Percentiles rank a stretch among this genome's conserved stretches.
Evolutionary conservation across 2,797 vertebrate species (phyloP).

Genomic region (Rhincodon typus): DNA sequence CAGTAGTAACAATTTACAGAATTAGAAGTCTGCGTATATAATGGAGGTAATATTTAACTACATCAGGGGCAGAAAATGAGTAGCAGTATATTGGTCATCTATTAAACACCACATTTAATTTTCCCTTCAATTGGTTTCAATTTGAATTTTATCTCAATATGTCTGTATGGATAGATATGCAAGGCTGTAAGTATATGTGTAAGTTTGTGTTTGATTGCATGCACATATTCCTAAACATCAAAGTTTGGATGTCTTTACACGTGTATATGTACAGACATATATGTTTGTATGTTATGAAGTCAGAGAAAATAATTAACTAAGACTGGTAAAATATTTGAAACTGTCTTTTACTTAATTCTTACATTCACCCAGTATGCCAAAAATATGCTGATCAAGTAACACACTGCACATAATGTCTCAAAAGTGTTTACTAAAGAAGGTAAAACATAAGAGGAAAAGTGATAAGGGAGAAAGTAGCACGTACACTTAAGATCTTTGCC

Average conservation of each 20-base stretch:
- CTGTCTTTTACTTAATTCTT: not conserved
- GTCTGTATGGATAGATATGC: not conserved
- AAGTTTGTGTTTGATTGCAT: not conserved
- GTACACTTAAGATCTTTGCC: not conserved
- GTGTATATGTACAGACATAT: not conserved
- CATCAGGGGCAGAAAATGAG: not conserved
- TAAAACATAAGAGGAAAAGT: not conserved
- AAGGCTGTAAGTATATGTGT: not conserved
- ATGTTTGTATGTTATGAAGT: not conserved
- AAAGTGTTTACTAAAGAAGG: not conserved
- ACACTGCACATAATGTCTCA: not conserved
- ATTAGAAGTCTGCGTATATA: not conserved
- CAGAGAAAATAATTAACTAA: not conserved
- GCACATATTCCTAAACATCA: not conserved
- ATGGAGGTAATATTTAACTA: not conserved
- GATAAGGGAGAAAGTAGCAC: not conserved
- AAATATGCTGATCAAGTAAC: not conserved
- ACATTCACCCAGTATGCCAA: not conserved
- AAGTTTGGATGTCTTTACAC: not conserved
- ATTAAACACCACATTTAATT: not conserved
- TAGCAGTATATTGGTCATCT: not conserved
- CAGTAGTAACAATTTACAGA: not conserved
- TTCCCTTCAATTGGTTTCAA: not conserved
- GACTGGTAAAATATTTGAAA: not conserved
- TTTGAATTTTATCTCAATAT: not conserved